Evolutionary conservation across 2,797 vertebrate genomes (phyloP), one percentile per base, ranked within the genome.

Genomic region (Cuniculus paca): DNA sequence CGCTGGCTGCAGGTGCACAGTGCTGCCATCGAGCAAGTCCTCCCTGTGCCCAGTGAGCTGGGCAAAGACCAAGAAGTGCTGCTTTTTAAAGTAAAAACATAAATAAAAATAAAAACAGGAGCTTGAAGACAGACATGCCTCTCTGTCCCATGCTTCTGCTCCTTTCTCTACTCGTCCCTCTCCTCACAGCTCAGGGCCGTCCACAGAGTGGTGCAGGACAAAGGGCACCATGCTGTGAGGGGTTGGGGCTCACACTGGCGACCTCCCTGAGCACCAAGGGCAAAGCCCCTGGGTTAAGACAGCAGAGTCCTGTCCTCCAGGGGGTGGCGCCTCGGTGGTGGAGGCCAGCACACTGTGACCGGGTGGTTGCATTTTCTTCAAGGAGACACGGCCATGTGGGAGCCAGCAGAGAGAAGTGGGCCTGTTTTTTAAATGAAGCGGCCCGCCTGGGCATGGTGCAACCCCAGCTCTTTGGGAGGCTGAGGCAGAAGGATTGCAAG

Each of bases 91-190:
- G 50, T 36, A 28, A 77, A 68, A 39, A 65, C n/a, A n/a, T 36
- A 48, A 81, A 56, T 13, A n/a, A 56, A 85, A 74, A 56, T 78
- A 24, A 52, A 74, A 89, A 34, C 1, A 13, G n/a, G 52, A 19
- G 16, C 2, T 20, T 0, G 2, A 20, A 45, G 61, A 58, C 34
- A 60, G 68, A 28, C 17, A 22, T 42, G 20, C 22, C 50, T 22
- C 42, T n/a, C 5, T 17, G 26, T 24, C n/a, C 9, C 2, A n/a
- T 0, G 36, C 1, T 0, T 36, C 16, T 58, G 7, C 5, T 17
- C 28, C 2, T 0, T 39, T 45, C 24, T 20, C 42, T 7, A 31
- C 26, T 56, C 1, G 0, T 0, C 5, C 42, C 4, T n/a, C 39
- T 26, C 28, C 58, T 80, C 61, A 9, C 24, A 13, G 28, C 10